These are phyloP conservation scores for Euthynnus affinis DNA, from an alignment of 2,797 vertebrate genomes.

Conservation along the genomic window DNA sequence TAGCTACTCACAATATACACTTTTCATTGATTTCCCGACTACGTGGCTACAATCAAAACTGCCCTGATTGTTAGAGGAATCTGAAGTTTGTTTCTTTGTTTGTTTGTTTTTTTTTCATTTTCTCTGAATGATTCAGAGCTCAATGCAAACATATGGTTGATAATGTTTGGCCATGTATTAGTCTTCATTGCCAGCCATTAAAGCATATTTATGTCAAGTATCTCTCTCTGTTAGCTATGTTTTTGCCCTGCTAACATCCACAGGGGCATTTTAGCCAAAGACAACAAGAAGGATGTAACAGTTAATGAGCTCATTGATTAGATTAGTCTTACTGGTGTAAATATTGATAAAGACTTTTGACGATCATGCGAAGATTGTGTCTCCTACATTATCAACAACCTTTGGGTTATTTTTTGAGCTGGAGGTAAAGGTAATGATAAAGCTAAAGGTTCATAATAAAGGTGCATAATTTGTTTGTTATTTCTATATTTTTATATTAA, in stretches of 20 bases:
- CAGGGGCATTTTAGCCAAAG: constrained; percentile 30
- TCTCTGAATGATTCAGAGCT: constrained; percentile 29
- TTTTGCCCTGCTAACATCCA: constrained; percentile 7
- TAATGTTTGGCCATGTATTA: constrained; percentile 29
- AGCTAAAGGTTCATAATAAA: no score
- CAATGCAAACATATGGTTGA: constrained; percentile 23
- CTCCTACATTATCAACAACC: not conserved
- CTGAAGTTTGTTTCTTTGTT: no score
- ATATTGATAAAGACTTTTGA: constrained; percentile 44
- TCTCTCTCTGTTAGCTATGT: constrained; percentile 31
- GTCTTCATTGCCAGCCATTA: constrained; percentile 35
- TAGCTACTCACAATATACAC: not conserved
- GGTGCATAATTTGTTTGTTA: no score
- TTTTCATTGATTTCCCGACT: not conserved
- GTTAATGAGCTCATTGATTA: constrained; percentile 54
- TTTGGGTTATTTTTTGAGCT: not conserved
- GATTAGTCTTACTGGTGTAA: constrained; percentile 24
- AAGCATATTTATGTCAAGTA: constrained; percentile 35
- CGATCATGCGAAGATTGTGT: constrained; percentile 6
- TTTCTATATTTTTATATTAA: not conserved
- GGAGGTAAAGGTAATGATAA: not conserved
- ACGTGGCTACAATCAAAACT: not conserved
- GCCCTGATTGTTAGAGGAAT: not conserved
- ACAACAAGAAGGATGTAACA: constrained; percentile 26
- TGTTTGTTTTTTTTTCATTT: no score